A percentile compares a stretch with the other conserved stretches of the same genome.
These are phyloP conservation scores for Sycobia sp. DNA, from an alignment of 1,140 invertebrate species.

Conservation along the genomic window DNA sequence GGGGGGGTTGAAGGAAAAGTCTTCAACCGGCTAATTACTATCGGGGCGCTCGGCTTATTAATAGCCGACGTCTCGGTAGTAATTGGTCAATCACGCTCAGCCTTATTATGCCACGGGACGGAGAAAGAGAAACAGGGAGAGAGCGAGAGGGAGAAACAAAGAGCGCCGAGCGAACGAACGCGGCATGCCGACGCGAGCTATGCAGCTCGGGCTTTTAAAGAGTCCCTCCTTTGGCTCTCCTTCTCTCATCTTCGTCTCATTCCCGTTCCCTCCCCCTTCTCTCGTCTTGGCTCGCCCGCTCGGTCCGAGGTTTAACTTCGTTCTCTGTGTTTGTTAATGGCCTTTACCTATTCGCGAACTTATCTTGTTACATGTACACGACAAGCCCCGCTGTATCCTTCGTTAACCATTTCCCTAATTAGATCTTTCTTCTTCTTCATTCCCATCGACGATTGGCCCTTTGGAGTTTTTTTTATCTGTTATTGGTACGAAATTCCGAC, in stretches of 20 bases:
- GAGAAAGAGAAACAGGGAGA: neutral
- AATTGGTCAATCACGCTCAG: conserved; percentile 15
- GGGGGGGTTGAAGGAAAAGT: too few species aligned
- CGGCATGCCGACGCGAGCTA: too few species aligned
- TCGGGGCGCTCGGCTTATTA: neutral
- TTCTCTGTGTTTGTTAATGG: neutral
- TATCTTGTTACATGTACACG: conserved; percentile 6
- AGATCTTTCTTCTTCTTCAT: neutral
- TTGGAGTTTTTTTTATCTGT: too few species aligned
- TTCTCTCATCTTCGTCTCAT: neutral
- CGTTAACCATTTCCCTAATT: neutral
- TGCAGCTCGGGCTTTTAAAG: neutral
- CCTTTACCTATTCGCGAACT: neutral
- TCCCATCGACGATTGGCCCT: too few species aligned
- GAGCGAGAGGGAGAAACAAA: conserved; percentile 1
- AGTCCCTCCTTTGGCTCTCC: too few species aligned
- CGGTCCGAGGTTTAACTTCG: neutral
- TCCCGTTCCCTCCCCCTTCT: neutral
- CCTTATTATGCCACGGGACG: conserved; percentile 9
- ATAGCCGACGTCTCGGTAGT: neutral
- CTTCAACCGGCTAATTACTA: neutral
- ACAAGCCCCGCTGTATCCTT: neutral
- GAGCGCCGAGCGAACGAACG: too few species aligned
- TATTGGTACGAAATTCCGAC: too few species aligned
- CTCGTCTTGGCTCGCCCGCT: neutral